These are phyloP conservation scores for Rhinogobio ventralis DNA, from an alignment of 2,797 vertebrate genomes.

Conservation along the genomic window DNA sequence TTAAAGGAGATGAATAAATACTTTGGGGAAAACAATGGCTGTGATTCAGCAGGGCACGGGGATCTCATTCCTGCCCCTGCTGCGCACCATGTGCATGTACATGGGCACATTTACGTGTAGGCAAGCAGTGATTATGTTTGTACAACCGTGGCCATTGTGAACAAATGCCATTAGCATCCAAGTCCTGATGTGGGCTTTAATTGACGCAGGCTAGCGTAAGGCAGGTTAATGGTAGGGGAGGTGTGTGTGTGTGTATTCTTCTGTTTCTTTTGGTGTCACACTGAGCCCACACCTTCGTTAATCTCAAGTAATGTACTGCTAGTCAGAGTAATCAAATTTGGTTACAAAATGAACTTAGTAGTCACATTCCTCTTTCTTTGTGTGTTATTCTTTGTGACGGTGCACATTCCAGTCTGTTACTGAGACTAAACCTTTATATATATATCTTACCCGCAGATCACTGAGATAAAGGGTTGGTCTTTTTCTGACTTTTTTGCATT, in stretches of 20 bases:
- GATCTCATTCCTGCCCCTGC: conserved; percentile 59
- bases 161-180: conserved; percentile 59
- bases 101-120: conserved; percentile 29
- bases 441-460: background rate
- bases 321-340: conserved; percentile 18
- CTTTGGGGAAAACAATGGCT: conserved; percentile 53
- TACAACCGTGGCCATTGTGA: conserved; percentile 58
- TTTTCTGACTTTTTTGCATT: background rate
- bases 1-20: conserved; percentile 53
- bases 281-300: conserved; percentile 19
- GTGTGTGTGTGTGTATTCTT: background rate
- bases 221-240: conserved; percentile 17
- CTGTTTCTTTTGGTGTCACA: conserved; percentile 11
- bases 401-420: background rate
- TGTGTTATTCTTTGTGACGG: background rate
- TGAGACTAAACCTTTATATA: background rate
- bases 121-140: conserved; percentile 59
- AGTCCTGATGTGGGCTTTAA: conserved; percentile 36
- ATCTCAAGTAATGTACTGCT: background rate
- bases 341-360: background rate
- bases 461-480: no score
- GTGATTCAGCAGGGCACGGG: conserved; percentile 54
- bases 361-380: conserved; percentile 41
- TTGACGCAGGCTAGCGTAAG: conserved; percentile 18
- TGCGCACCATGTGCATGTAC: conserved; percentile 31